Base-by-base conservation (phyloP, 2,888 invertebrate genomes). In the Lymantria monacha region DNA sequence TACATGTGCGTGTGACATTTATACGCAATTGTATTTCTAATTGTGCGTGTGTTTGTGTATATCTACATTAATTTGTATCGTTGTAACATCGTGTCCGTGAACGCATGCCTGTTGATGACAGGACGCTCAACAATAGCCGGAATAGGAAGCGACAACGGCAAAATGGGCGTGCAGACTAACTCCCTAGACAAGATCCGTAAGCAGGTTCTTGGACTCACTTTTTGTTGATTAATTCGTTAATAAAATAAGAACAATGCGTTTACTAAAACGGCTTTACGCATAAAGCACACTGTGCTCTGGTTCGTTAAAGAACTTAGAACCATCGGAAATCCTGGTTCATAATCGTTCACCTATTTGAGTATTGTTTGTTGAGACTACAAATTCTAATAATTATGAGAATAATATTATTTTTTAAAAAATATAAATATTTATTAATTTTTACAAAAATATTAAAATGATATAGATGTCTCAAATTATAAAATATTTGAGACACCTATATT, bases 121-220 rank as follows among this genome's bases (percentile, higher is more conserved):
- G 87, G 87, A 87, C 85, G 87, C 82, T 76, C 80, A 83, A 89
- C 89, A 89, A 88, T 88, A 85, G 87, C 88, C 88, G 89, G 88
- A 89, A 88, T 88, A 86, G 89, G 88, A 88, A 88, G 86, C 83
- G 80, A 75, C 81, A 74, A 76, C 76, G 77, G 81, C 83, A 79
- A 83, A 83, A 83, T 78, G 83, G 77, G 79, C 79, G 79, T 71
- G 75, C 79, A 75, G 80, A 80, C 82, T 74, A 73, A 67, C 74
- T 79, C 81, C 64, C 73, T 79, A 81, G 80, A 81, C 81, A 77
- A 82, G 87, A 82, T 86, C 85, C 86, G 86, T 84, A 78, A 81
- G 66, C 73, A 76, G 81, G 83, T 80, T 83, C 82, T 82, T 81
- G 59, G 61, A 68, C 63, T 70, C 64, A 69, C 52, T 70, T 76